Percentiles rank a stretch among this genome's conserved stretches.
phyloP scores from a whole-genome alignment of 2,113 vertebrate species.

The Todiramphus saurophagus region DNA sequence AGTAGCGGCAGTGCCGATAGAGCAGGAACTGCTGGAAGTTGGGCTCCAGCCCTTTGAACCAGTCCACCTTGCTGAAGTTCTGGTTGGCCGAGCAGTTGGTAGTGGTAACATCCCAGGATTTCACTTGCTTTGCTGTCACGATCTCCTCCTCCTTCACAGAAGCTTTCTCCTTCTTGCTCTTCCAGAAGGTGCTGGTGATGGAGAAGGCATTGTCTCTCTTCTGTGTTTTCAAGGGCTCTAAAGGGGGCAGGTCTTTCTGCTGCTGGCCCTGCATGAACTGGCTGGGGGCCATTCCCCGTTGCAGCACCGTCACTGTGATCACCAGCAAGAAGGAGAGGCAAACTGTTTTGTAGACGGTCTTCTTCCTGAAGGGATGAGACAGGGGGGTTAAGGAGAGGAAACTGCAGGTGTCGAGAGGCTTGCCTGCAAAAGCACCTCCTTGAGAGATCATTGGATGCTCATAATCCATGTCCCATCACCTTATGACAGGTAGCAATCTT shows the following conservation, averaged over 20 bases:
- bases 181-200: slow-evolving; percentile 81
- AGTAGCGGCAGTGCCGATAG: slow-evolving; percentile 92
- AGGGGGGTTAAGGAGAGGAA: not conserved
- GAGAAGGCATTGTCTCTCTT: slow-evolving; percentile 19
- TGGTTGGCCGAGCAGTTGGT: slow-evolving; percentile 87
- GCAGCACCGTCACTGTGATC: slow-evolving; percentile 81
- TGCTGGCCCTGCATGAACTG: slow-evolving; percentile 76
- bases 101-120: slow-evolving; percentile 83
- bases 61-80: slow-evolving; percentile 82
- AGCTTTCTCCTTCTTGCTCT: slow-evolving; percentile 32
- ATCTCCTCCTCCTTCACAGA: not conserved
- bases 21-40: slow-evolving; percentile 90
- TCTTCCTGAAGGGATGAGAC: slow-evolving; percentile 75
- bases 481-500: not conserved
- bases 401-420: not conserved
- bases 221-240: not conserved
- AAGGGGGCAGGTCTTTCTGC: slow-evolving; percentile 27
- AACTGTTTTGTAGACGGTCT: slow-evolving; percentile 81
- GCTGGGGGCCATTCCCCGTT: slow-evolving; percentile 75
- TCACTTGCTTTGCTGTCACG: not conserved
- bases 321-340: slow-evolving; percentile 82
- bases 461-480: not conserved
- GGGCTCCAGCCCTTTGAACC: slow-evolving; percentile 84
- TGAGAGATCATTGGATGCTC: not conserved
- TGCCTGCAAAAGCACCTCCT: not conserved